phyloP scores from a whole-genome alignment of 53 echinoderm and acorn worm genomes.

The Glandiceps talaboti region DNA sequence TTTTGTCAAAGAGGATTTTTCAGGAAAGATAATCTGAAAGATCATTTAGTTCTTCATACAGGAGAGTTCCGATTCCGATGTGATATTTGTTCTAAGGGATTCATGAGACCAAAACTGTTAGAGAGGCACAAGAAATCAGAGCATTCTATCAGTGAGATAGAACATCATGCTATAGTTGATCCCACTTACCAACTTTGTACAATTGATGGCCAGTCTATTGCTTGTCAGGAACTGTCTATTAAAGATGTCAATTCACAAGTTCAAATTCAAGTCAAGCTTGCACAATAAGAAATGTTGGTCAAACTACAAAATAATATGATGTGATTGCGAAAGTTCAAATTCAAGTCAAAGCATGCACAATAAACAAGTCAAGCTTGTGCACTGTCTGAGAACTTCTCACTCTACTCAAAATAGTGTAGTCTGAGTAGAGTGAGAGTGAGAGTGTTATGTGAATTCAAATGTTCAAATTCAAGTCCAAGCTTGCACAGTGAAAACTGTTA shows the following conservation, averaged over 20 bases:
- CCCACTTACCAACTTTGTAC: not conserved
- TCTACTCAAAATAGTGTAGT: too few species aligned
- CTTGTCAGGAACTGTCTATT: too few species aligned
- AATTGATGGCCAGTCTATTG: conserved; percentile 1
- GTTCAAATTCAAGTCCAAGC: too few species aligned
- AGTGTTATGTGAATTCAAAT: too few species aligned
- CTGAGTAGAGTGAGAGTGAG: too few species aligned
- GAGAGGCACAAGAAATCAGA: conserved; percentile 45
- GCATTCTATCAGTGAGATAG: conserved; percentile 10
- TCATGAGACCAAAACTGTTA: conserved; percentile 76
- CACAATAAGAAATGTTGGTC: not conserved
- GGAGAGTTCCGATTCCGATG: conserved; percentile 68
- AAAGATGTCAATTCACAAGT: not conserved
- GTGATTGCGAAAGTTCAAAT: too few species aligned
- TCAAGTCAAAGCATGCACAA: too few species aligned
- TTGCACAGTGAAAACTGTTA: too few species aligned
- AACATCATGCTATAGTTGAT: not conserved
- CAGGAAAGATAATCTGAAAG: conserved; percentile 71
- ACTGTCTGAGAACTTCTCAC: too few species aligned
- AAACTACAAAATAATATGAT: too few species aligned
- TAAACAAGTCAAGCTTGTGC: too few species aligned
- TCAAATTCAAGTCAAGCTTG: not conserved
- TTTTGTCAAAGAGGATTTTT: conserved; percentile 76
- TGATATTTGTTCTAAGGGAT: conserved; percentile 57
- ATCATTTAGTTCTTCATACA: conserved; percentile 82